These are phyloP conservation scores for Numenius phaeopus DNA, from an alignment of 2,797 vertebrate species.

Conservation along the genomic window DNA sequence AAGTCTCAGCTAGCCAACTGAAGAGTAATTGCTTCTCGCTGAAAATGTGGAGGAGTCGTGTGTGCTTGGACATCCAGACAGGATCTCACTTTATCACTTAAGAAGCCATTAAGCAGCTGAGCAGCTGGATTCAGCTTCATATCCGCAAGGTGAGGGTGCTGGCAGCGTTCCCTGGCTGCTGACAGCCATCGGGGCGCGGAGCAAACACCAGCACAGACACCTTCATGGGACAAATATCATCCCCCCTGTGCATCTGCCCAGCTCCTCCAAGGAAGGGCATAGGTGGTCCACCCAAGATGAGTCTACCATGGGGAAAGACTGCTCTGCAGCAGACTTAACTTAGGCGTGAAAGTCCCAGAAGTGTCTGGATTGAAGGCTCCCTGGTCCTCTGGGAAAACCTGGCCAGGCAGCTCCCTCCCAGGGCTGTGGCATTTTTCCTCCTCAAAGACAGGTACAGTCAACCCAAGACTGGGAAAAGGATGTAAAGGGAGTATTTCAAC, in stretches of 20 bases:
- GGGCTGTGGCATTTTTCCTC: background rate
- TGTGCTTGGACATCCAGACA: background rate
- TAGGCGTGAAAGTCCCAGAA: background rate
- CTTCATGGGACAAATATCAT: background rate
- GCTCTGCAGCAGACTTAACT: background rate
- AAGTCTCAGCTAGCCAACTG: background rate
- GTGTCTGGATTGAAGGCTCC: background rate
- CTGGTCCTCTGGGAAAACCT: background rate
- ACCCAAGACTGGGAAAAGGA: background rate
- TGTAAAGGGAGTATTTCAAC: background rate
- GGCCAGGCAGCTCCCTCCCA: background rate
- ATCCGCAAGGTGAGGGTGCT: rapidly evolving
- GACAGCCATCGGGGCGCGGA: rapidly evolving
- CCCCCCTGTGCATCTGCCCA: background rate
- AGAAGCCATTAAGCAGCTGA: background rate
- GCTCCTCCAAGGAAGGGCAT: background rate
- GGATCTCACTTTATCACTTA: background rate
- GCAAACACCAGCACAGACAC: background rate
- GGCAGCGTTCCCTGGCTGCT: background rate
- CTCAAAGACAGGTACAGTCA: background rate
- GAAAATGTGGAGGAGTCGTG: background rate
- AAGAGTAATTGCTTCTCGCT: background rate
- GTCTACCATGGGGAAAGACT: background rate
- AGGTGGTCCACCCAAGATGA: background rate
- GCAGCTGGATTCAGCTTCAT: background rate